phyloP scores from a whole-genome alignment of 2,113 vertebrate genomes.

The Microtus pennsylvanicus region DNA sequence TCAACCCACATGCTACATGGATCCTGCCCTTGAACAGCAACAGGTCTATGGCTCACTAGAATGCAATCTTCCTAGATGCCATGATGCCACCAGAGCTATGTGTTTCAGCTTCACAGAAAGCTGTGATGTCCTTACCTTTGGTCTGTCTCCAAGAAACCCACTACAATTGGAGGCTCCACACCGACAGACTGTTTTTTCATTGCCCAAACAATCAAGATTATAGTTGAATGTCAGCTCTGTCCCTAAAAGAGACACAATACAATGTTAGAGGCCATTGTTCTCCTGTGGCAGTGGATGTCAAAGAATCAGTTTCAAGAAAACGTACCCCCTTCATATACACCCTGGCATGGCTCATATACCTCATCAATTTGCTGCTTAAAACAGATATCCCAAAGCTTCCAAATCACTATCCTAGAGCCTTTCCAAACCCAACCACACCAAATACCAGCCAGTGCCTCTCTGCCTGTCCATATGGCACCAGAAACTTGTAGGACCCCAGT shows the following conservation, averaged over 20 bases:
- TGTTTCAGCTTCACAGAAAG: too few relatives aligned
- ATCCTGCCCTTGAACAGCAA: neutral
- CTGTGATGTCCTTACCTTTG: constrained; percentile 88
- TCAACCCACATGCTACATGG: neutral
- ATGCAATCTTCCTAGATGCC: neutral
- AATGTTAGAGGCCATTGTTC: fast-evolving
- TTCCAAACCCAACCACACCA: neutral
- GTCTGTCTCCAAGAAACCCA: constrained; percentile 97
- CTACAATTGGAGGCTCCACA: constrained; percentile 98
- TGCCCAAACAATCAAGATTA: constrained; percentile 98
- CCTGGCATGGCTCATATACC: neutral
- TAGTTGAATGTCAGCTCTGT: constrained; percentile 99
- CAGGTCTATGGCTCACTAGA: fast-evolving
- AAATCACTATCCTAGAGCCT: neutral
- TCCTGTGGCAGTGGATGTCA: neutral
- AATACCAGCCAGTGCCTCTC: neutral
- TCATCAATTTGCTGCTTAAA: neutral
- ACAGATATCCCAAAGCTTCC: neutral
- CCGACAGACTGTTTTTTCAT: constrained; percentile 97
- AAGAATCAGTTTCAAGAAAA: neutral
- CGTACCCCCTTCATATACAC: neutral
- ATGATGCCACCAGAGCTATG: fast-evolving
- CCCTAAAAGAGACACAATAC: constrained; percentile 84
- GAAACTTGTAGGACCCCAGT: neutral
- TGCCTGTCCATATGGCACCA: too few relatives aligned